Conservation (phyloP, 1,140 invertebrate genomes). For the Nymphalis io region DNA sequence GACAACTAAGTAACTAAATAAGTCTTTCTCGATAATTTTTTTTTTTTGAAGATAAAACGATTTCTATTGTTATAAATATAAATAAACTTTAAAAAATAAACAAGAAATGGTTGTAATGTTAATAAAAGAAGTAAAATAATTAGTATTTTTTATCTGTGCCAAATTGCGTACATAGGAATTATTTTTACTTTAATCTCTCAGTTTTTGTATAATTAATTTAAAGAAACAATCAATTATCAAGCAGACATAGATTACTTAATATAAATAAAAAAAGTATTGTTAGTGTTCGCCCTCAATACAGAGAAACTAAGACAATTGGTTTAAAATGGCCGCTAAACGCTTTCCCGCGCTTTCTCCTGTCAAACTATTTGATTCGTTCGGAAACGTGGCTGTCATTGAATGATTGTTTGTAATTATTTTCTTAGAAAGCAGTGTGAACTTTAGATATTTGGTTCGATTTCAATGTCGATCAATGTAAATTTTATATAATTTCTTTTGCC, state of each 20-base stretch:
- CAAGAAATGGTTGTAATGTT: too few species aligned
- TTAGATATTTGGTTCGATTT: background rate
- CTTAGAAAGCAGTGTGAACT: background rate
- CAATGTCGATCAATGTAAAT: background rate
- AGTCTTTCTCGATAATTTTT: too few species aligned
- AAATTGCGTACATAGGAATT: too few species aligned
- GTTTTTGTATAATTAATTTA: background rate
- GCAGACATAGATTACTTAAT: conserved; percentile 12
- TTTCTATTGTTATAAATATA: too few species aligned
- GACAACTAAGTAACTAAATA: too few species aligned
- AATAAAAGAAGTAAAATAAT: too few species aligned
- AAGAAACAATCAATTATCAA: background rate
- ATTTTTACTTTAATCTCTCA: too few species aligned
- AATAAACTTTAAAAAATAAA: too few species aligned
- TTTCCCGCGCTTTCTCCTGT: conserved; percentile 17
- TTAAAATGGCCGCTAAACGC: conserved; percentile 11
- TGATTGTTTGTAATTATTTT: background rate
- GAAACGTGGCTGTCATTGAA: background rate
- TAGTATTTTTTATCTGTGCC: too few species aligned
- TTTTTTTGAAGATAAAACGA: too few species aligned
- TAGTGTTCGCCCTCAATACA: conserved; percentile 2
- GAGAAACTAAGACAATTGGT: conserved; percentile 13
- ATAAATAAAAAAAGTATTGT: conserved; percentile 12
- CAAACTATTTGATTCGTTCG: conserved; percentile 13
- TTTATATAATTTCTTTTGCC: too few species aligned